Evolutionary conservation across 2,113 vertebrate species (phyloP), one percentile per base, ranked within the genome.

Genomic region (Globicephala melas): DNA sequence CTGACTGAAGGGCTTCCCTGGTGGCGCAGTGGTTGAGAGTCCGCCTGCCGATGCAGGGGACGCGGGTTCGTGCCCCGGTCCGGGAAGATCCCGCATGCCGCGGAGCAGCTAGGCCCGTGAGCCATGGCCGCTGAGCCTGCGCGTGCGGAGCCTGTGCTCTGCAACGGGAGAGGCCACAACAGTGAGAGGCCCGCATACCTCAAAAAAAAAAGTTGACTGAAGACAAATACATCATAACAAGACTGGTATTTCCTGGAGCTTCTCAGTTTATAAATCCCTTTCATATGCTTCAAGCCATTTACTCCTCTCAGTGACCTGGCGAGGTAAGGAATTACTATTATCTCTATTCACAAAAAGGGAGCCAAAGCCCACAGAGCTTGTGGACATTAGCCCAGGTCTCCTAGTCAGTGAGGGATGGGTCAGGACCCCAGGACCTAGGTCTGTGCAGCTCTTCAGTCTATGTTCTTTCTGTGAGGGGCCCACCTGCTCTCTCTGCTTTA

Each of bases 161-260:
- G 44, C 44, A 44, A 8, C 7, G 1, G 44, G 44, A 44, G 44
- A 44, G 44, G 44, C 44, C 44, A 44, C 44, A 44, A 0, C 44
- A 44, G 44, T 8, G 44, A 44, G 7, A 44, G 44, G 44, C 44
- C 44, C 44, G 44, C 8, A 8, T 44, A 44, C 44, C 44, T 1
- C 44, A 44, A 44, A 44, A 44, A 44, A 47, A 55, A 76, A 92
- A 58, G 44, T 0, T 81, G 25, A 55, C 25, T 5, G 26, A 53
- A 73, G 41, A 31, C 14, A 95, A 94, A 83, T 4, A 58, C 26
- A 77, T 53, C 77, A 36, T 67, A 71, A 80, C 25, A 38, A 81
- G 33, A 23, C 38, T 53, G n/a, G n/a, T 15, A 38, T 83, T 79
- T 92, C 50, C 83, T 44, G 33, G 21, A 44, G 74, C 68, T 67